Conservation (phyloP, 2,888 invertebrate species). For the Panorpa germanica region DNA sequence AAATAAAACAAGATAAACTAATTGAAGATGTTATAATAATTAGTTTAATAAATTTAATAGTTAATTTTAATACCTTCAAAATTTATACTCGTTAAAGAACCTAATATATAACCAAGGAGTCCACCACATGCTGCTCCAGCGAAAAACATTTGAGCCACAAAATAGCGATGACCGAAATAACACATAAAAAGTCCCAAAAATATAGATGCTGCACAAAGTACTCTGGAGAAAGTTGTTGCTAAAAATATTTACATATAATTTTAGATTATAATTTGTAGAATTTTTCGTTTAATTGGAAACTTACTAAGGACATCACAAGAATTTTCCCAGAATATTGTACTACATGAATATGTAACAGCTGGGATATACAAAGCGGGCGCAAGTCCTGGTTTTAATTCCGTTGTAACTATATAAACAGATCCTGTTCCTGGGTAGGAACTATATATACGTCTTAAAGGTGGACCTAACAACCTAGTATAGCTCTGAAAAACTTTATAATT, state of each 20-base stretch:
- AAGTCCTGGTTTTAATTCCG: too few relatives aligned
- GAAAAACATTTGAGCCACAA: constrained; percentile 38
- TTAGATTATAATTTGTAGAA: neutral
- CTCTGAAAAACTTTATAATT: constrained; percentile 1
- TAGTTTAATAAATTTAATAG: constrained; percentile 2
- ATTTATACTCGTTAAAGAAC: constrained; percentile 10
- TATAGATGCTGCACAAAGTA: constrained; percentile 30
- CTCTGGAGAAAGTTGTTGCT: constrained; percentile 28
- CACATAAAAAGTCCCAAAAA: constrained; percentile 41
- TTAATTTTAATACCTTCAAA: constrained; percentile 12
- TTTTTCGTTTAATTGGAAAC: constrained; percentile 14
- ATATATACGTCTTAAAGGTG: constrained; percentile 27
- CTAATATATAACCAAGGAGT: constrained; percentile 31
- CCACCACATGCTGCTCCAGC: constrained; percentile 37
- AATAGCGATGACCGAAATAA: constrained; percentile 42
- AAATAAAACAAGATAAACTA: too few relatives aligned
- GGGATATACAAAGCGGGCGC: constrained; percentile 54
- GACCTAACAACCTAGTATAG: neutral
- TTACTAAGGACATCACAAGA: constrained; percentile 34
- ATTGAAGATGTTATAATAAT: constrained; percentile 10
- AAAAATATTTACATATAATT: constrained; percentile 14
- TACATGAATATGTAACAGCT: constrained; percentile 43
- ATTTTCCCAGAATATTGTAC: constrained; percentile 24
- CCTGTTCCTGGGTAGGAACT: constrained; percentile 42
- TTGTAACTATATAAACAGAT: constrained; percentile 36